Evolutionary conservation across 1,140 invertebrate genomes (phyloP).

Genomic region (Sycobia sp.): DNA sequence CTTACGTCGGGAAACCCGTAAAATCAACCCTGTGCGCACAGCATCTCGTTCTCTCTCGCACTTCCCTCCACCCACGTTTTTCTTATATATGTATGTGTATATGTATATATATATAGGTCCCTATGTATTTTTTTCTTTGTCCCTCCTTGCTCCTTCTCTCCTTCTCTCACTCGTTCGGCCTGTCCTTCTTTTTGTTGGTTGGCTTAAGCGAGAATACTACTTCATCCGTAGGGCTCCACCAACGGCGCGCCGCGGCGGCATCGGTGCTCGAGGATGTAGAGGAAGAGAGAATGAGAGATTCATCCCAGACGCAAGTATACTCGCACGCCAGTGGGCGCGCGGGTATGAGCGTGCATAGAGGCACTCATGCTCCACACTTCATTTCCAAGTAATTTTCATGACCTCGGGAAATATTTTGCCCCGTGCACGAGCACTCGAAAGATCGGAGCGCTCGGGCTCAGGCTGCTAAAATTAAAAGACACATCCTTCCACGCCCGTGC

Average conservation of each 20-base stretch:
- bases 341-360: too few species aligned
- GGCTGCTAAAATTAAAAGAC: too few species aligned
- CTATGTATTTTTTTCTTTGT: too few species aligned
- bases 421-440: background rate
- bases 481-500: too few species aligned
- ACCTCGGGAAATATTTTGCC: background rate
- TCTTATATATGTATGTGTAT: constrained; percentile 13
- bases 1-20: constrained; percentile 35
- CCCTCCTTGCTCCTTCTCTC: background rate
- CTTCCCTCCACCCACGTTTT: constrained; percentile 31
- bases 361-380: constrained; percentile 17
- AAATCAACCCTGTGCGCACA: constrained; percentile 40
- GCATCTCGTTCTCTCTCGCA: constrained; percentile 34
- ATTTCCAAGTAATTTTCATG: constrained; percentile 20
- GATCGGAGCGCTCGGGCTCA: too few species aligned
- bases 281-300: constrained; percentile 1
- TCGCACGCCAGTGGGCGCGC: too few species aligned
- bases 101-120: too few species aligned
- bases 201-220: constrained; percentile 18
- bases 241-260: background rate
- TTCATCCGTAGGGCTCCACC: constrained; percentile 14
- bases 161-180: too few species aligned
- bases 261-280: background rate
- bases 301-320: too few species aligned
- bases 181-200: constrained; percentile 13